These are phyloP conservation scores for Achroia grisella DNA, from an alignment of 1,140 invertebrate genomes.

Conservation along the genomic window DNA sequence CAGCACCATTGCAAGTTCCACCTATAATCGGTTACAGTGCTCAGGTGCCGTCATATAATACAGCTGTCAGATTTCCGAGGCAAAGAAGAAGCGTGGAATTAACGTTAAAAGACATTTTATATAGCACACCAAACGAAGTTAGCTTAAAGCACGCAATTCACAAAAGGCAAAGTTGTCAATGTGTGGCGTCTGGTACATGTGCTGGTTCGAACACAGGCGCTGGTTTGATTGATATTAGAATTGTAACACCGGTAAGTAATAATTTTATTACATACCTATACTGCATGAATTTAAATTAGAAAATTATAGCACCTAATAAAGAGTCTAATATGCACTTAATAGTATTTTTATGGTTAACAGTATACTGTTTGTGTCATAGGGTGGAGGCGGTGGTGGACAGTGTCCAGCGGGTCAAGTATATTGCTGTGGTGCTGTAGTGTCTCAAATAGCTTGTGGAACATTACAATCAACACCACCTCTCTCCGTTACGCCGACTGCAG, in stretches of 20 bases:
- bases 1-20: conserved; percentile 39
- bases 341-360: too few species aligned
- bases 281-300: background rate
- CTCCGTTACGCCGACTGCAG: conserved; percentile 41
- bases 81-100: conserved; percentile 31
- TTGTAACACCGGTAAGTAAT: conserved; percentile 74
- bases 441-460: conserved; percentile 33
- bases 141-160: conserved; percentile 30
- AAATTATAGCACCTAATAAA: too few species aligned
- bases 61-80: conserved; percentile 49
- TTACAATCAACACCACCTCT: conserved; percentile 49
- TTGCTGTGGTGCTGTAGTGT: conserved; percentile 56
- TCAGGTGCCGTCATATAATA: conserved; percentile 34
- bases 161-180: conserved; percentile 59
- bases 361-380: too few species aligned
- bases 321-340: too few species aligned
- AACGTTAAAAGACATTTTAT: conserved; percentile 7
- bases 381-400: conserved; percentile 11
- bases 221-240: conserved; percentile 75
- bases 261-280: background rate
- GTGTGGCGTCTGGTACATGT: conserved; percentile 60
- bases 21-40: conserved; percentile 48
- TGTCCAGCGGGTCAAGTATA: conserved; percentile 64
- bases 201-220: conserved; percentile 42
- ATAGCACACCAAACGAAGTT: too few species aligned